phyloP scores from a whole-genome alignment of 2,797 vertebrate genomes.

The Trematomus bernacchii region DNA sequence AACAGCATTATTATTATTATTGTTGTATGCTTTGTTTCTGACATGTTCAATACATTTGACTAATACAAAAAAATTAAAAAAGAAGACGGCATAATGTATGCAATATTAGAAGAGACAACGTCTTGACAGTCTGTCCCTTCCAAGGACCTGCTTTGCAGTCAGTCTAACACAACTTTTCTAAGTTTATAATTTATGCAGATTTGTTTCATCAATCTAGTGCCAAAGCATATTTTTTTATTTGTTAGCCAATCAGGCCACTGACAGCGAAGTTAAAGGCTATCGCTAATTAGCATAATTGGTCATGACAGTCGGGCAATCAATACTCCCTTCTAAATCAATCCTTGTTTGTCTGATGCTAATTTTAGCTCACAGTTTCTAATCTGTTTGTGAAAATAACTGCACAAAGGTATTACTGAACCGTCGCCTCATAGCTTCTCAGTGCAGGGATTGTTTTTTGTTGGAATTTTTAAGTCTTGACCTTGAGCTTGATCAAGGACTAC shows the following conservation, averaged over 20 bases:
- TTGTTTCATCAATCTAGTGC: background rate
- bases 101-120: background rate
- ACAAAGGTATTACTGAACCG: background rate
- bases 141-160: background rate
- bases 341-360: conserved; percentile 29
- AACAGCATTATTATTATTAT: too few relatives aligned
- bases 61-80: background rate
- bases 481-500: too few relatives aligned
- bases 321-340: conserved; percentile 30
- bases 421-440: background rate
- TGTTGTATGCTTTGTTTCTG: too few relatives aligned
- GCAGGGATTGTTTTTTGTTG: background rate
- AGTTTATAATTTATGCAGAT: background rate
- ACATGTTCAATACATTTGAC: too few relatives aligned
- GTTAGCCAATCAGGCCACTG: background rate
- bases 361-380: conserved; percentile 16
- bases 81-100: background rate
- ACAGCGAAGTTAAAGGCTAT: conserved; percentile 16
- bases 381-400: conserved; percentile 25
- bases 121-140: background rate
- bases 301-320: conserved; percentile 28
- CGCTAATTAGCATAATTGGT: conserved; percentile 39
- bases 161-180: background rate
- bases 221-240: background rate
- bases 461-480: background rate